A percentile compares a stretch with the other conserved stretches of the same genome.
Conservation (phyloP, 1,140 invertebrate genomes). For the Hirudo medicinalis region DNA sequence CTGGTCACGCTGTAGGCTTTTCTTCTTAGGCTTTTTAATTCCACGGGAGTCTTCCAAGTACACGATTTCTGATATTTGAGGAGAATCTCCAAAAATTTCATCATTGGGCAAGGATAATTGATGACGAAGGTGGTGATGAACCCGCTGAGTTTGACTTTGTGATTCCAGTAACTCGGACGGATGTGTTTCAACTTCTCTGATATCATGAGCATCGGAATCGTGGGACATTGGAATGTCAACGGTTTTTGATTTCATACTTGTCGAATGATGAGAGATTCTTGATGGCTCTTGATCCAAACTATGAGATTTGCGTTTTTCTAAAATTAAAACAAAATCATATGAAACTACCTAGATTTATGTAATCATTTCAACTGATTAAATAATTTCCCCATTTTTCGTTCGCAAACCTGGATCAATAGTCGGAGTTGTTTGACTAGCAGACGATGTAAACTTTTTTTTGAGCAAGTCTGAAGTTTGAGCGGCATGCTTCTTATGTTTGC, state of each 20-base stretch:
- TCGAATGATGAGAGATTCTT: neutral
- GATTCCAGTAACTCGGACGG: too few species aligned
- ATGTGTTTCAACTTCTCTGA: too few species aligned
- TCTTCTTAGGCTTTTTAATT: neutral
- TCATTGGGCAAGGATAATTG: too few species aligned
- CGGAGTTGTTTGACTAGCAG: constrained; percentile 3
- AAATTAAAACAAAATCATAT: neutral
- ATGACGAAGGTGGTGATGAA: too few species aligned
- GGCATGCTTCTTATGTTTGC: neutral
- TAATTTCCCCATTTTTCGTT: too few species aligned
- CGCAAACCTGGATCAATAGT: neutral
- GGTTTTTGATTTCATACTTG: neutral
- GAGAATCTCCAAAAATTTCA: too few species aligned
- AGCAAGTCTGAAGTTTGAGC: neutral
- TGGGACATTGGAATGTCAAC: too few species aligned
- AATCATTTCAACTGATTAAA: too few species aligned
- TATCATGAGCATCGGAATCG: too few species aligned
- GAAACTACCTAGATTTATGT: neutral
- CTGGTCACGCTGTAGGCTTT: neutral
- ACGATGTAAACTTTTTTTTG: constrained; percentile 1
- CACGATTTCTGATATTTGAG: too few species aligned
- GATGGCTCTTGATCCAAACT: constrained; percentile 11
- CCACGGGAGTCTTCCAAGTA: too few species aligned
- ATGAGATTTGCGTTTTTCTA: neutral
- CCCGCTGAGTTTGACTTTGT: too few species aligned